Evolutionary conservation across 2,113 vertebrate genomes (phyloP).

Genomic region (Oceanodroma tethys): DNA sequence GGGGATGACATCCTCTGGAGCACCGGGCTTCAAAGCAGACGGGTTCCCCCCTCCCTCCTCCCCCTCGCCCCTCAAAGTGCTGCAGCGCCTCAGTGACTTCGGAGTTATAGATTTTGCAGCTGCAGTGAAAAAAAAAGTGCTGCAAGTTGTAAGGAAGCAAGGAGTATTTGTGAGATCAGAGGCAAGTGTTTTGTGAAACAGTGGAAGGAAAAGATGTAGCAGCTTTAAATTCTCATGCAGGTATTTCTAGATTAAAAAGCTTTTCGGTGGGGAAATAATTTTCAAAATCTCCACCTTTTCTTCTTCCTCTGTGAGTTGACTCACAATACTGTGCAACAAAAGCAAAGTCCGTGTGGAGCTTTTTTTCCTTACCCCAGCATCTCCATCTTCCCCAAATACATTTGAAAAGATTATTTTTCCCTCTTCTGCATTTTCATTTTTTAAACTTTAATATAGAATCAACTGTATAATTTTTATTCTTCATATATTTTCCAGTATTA

Average conservation of each 20-base stretch:
- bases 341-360: not conserved
- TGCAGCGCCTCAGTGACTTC: not conserved
- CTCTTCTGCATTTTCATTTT: not conserved
- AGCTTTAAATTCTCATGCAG: not conserved
- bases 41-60: not conserved
- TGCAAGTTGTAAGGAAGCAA: constrained; percentile 1
- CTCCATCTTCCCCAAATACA: not conserved
- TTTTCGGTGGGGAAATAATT: not conserved
- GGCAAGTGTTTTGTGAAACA: not conserved
- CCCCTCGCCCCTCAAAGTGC: not conserved
- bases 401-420: not conserved
- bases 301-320: not conserved
- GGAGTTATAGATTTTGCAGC: constrained; percentile 7
- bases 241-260: not conserved
- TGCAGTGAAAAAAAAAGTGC: not conserved
- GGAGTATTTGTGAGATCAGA: not conserved
- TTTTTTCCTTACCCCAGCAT: not conserved
- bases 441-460: not conserved
- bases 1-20: not conserved
- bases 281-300: not conserved
- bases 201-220: not conserved
- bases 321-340: not conserved
- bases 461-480: not conserved
- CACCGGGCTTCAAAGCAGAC: not conserved
- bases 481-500: constrained; percentile 20